phyloP scores from a whole-genome alignment of 1,140 invertebrate species.

The Bombus ignitus region DNA sequence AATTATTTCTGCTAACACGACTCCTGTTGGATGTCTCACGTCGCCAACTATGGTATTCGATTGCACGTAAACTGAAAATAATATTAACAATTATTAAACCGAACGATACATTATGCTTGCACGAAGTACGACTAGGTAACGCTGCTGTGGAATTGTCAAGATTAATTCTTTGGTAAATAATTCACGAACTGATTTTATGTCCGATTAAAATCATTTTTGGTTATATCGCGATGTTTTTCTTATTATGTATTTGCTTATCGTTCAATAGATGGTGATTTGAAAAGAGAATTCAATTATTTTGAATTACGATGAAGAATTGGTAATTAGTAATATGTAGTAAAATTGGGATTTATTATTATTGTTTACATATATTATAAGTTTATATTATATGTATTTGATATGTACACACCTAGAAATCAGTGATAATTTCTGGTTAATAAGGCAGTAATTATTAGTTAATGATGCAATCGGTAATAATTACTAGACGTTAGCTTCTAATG shows the following conservation, averaged over 20 bases:
- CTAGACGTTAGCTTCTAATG: no score
- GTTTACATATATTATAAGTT: no score
- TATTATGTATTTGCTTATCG: no score
- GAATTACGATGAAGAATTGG: neutral
- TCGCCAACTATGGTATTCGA: conserved; percentile 93
- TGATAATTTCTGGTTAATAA: no score
- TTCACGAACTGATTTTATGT: neutral
- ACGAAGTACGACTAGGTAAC: neutral
- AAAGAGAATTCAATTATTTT: neutral
- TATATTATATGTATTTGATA: no score
- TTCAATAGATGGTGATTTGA: no score
- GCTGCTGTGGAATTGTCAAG: neutral
- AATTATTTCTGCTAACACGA: conserved; percentile 93
- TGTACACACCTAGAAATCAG: no score
- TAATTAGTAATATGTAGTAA: no score
- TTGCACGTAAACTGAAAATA: conserved; percentile 90
- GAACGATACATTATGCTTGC: neutral
- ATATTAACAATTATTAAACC: conserved; percentile 33
- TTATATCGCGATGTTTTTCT: no score
- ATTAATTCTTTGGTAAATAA: conserved; percentile 24
- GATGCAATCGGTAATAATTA: no score
- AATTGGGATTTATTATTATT: no score
- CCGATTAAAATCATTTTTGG: neutral
- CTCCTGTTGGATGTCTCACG: conserved; percentile 88
- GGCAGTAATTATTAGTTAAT: no score